Conservation (phyloP, 2,888 invertebrate genomes). For the Ormia ochracea region DNA sequence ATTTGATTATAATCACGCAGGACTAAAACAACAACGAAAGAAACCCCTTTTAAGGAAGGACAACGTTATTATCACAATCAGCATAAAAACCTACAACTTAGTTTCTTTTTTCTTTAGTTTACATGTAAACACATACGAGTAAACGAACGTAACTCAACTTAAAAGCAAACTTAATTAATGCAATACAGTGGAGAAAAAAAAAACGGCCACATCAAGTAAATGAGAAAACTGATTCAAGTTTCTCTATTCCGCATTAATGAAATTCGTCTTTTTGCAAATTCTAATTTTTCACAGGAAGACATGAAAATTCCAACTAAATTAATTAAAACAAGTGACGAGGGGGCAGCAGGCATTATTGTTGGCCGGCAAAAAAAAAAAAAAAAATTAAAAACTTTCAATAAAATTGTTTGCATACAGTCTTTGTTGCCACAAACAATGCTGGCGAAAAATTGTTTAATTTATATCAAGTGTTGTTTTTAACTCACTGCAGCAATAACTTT, state of each 20-base stretch:
- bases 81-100: constrained; percentile 37
- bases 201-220: constrained; percentile 30
- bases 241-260: constrained; percentile 14
- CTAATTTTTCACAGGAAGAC: background rate
- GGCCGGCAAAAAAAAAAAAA: background rate
- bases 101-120: constrained; percentile 1
- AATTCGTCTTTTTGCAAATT: constrained; percentile 4
- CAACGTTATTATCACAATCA: constrained; percentile 11
- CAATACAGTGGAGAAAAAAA: constrained; percentile 33
- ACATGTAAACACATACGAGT: background rate
- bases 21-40: background rate
- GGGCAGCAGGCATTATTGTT: background rate
- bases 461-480: constrained; percentile 34
- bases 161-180: constrained; percentile 55
- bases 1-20: constrained; percentile 60
- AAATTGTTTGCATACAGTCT: background rate
- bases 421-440: background rate
- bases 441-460: constrained; percentile 44
- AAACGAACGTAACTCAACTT: background rate
- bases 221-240: constrained; percentile 30
- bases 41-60: constrained; percentile 17
- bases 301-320: constrained; percentile 35
- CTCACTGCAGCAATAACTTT: background rate
- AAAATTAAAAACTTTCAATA: background rate
- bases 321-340: constrained; percentile 32